Conservation (phyloP, 2,888 invertebrate species). For the Hermaeophaga mercurialis region DNA sequence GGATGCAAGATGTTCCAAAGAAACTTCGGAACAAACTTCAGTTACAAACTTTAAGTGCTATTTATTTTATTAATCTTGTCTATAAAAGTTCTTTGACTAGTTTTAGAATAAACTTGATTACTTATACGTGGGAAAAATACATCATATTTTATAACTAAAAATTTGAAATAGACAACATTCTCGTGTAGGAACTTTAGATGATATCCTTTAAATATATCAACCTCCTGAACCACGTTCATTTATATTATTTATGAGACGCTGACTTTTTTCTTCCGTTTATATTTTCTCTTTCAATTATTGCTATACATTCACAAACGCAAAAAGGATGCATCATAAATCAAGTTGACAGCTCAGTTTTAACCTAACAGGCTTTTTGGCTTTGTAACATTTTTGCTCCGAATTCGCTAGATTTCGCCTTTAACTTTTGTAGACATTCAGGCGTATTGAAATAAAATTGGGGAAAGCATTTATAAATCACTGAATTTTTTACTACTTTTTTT, state of each 20-base stretch:
- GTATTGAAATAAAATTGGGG: no score
- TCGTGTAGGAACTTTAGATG: no score
- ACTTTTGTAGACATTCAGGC: no score
- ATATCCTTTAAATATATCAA: no score
- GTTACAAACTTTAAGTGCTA: conserved; percentile 12
- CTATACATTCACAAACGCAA: conserved; percentile 4
- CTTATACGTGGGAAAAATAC: neutral
- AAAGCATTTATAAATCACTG: no score
- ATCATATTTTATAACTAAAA: no score
- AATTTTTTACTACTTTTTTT: no score
- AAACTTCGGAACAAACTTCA: no score
- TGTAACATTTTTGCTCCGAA: neutral
- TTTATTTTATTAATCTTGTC: conserved; percentile 19
- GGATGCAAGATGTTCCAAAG: no score
- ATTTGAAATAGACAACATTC: no score
- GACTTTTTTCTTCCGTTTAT: conserved; percentile 5
- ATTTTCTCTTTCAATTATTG: conserved; percentile 8
- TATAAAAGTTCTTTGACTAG: conserved; percentile 10
- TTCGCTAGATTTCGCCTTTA: neutral
- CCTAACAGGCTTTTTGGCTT: neutral
- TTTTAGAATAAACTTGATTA: conserved; percentile 10
- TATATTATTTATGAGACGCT: conserved; percentile 1
- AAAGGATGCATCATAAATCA: conserved; percentile 4
- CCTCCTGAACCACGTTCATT: neutral
- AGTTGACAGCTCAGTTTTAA: neutral